Percentiles rank a stretch among this genome's conserved stretches.
phyloP scores from a whole-genome alignment of 1,140 invertebrate genomes.

The Eufriesea mexicana region DNA sequence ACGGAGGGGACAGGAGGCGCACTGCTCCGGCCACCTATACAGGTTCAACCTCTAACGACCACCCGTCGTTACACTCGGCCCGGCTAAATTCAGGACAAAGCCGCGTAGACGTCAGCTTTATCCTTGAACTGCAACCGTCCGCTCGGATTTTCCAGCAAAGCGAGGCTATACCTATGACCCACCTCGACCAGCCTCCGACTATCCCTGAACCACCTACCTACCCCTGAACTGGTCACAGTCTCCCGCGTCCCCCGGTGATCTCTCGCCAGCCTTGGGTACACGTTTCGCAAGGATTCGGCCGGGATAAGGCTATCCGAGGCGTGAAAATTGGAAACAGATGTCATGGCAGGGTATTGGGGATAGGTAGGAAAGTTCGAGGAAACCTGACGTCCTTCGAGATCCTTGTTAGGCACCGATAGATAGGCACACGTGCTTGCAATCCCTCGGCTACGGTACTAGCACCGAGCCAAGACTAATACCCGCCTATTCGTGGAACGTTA shows the following conservation, averaged over 20 bases:
- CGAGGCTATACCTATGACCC: too few species aligned
- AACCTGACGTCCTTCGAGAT: conserved; percentile 44
- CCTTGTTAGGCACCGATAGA: conserved; percentile 23
- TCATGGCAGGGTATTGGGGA: too few species aligned
- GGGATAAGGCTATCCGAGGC: too few species aligned
- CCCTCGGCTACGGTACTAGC: neutral
- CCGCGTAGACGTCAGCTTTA: conserved; percentile 53
- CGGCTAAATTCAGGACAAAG: conserved; percentile 50
- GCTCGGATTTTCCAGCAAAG: conserved; percentile 4
- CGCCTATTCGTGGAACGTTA: conserved; percentile 9
- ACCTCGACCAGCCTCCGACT: too few species aligned
- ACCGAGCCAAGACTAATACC: neutral
- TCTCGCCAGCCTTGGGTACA: too few species aligned
- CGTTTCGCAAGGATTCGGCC: too few species aligned
- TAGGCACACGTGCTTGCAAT: conserved; percentile 10
- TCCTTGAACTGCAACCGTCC: conserved; percentile 51
- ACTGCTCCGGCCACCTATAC: neutral
- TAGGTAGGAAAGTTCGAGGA: conserved; percentile 33
- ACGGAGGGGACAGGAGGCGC: neutral
- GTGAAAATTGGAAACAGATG: conserved; percentile 5
- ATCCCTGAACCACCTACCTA: too few species aligned
- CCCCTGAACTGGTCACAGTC: too few species aligned
- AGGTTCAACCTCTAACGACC: conserved; percentile 31
- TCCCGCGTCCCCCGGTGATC: too few species aligned
- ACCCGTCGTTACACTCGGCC: conserved; percentile 3